A percentile compares a stretch with the other conserved stretches of the same genome.
Conservation (phyloP, 2,113 vertebrate species). For the Serinus canaria region DNA sequence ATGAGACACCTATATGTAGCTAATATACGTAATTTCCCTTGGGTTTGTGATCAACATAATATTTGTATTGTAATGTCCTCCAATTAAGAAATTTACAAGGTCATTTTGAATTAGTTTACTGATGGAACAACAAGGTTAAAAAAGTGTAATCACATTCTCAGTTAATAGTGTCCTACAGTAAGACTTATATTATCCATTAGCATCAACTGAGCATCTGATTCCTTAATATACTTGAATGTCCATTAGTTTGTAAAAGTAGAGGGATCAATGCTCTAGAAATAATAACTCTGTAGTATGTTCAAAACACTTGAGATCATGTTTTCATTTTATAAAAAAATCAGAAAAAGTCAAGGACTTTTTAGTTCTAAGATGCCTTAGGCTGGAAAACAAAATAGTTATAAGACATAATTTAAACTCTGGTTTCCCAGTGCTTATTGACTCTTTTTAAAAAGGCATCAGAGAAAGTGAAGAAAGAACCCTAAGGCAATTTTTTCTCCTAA, state of each 20-base stretch:
- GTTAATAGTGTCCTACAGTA: not conserved
- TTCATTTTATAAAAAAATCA: not conserved
- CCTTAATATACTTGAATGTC: not conserved
- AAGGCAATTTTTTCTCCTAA: not conserved
- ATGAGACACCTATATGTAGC: not conserved
- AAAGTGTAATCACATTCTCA: not conserved
- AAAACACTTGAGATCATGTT: not conserved
- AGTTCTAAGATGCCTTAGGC: not conserved
- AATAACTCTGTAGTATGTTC: not conserved
- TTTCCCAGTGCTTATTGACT: not conserved
- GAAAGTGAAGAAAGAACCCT: not conserved
- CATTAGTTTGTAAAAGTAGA: not conserved
- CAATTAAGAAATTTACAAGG: not conserved
- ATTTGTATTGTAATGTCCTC: not conserved
- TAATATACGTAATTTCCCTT: not conserved
- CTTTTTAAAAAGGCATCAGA: not conserved
- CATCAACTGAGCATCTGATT: not conserved
- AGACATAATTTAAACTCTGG: not conserved
- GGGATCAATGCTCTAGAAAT: not conserved
- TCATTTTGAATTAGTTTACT: not conserved
- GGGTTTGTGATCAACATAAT: not conserved
- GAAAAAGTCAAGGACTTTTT: not conserved
- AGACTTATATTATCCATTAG: not conserved
- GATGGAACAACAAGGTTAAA: not conserved
- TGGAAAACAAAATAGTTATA: not conserved